These are phyloP conservation scores for Novumbra hubbsi DNA, from an alignment of 2,797 vertebrate genomes.

Conservation along the genomic window DNA sequence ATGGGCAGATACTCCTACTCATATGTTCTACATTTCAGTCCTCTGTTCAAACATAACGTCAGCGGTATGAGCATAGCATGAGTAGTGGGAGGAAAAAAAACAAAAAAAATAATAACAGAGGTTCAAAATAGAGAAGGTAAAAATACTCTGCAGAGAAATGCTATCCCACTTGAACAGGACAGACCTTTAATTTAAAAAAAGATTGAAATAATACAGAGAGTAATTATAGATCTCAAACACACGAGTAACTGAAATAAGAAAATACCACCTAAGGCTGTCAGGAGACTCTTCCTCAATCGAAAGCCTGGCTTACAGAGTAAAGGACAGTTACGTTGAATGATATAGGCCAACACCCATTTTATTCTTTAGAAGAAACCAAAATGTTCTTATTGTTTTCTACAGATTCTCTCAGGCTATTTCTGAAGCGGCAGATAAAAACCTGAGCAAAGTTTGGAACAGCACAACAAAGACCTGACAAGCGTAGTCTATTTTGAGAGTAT, in stretches of 20 bases:
- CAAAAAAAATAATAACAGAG: conserved; percentile 57
- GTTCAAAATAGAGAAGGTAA: conserved; percentile 76
- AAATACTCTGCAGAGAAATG: conserved; percentile 75
- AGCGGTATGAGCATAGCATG: conserved; percentile 61
- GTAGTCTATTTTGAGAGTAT: too few species aligned
- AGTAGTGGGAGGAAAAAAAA: conserved; percentile 42
- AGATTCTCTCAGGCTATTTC: too few species aligned
- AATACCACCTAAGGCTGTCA: conserved; percentile 75
- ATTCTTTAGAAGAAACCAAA: conserved; percentile 40
- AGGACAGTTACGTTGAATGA: conserved; percentile 63
- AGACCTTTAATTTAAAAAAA: conserved; percentile 74
- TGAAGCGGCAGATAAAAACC: too few species aligned
- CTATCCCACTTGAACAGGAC: conserved; percentile 67
- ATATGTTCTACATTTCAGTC: conserved; percentile 53
- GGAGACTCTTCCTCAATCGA: conserved; percentile 47
- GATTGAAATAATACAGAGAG: conserved; percentile 72
- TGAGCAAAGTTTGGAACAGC: too few species aligned
- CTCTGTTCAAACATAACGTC: conserved; percentile 68
- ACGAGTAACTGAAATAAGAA: conserved; percentile 78
- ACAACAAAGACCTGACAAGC: too few species aligned
- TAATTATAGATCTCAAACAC: conserved; percentile 77
- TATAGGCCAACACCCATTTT: conserved; percentile 42
- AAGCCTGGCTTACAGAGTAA: conserved; percentile 30
- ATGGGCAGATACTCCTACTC: conserved; percentile 21
- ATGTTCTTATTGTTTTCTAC: conserved; percentile 35